Evolutionary conservation across 2,888 invertebrate genomes (phyloP).

Genomic region (Tinea trinotella): DNA sequence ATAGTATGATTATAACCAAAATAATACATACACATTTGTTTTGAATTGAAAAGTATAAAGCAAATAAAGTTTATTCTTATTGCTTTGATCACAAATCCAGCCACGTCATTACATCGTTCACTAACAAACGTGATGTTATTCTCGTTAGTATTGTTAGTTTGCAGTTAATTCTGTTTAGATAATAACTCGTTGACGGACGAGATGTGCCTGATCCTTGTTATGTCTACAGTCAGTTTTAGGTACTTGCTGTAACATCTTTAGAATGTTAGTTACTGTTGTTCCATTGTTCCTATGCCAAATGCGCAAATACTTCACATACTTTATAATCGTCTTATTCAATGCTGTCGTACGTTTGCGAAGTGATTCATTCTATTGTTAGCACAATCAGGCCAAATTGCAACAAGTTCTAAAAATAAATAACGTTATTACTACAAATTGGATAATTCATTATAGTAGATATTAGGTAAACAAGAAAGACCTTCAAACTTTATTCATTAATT

Average conservation of each 20-base stretch:
- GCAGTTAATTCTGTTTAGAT: constrained; percentile 20
- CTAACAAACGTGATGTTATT: constrained; percentile 10
- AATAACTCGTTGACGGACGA: constrained; percentile 19
- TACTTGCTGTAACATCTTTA: constrained; percentile 5
- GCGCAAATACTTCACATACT: constrained; percentile 40
- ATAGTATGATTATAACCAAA: too few species aligned
- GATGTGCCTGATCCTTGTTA: constrained; percentile 20
- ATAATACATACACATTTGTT: background rate
- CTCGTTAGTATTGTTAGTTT: constrained; percentile 19
- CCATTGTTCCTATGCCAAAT: constrained; percentile 18
- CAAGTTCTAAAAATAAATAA: background rate
- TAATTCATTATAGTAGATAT: background rate
- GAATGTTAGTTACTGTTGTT: constrained; percentile 1
- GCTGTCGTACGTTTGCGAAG: constrained; percentile 10
- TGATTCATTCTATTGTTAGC: constrained; percentile 18
- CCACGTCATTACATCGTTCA: constrained; percentile 5
- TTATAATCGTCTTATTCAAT: constrained; percentile 38
- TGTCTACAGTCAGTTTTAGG: constrained; percentile 15
- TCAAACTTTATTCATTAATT: background rate
- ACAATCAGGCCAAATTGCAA: background rate
- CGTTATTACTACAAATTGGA: background rate
- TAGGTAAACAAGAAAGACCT: too few species aligned
- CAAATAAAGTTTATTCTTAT: background rate
- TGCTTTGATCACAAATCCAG: constrained; percentile 6
- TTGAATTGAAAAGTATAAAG: background rate